Base-by-base conservation (phyloP, 2,888 invertebrate species). In the Scaeva pyrastri region DNA sequence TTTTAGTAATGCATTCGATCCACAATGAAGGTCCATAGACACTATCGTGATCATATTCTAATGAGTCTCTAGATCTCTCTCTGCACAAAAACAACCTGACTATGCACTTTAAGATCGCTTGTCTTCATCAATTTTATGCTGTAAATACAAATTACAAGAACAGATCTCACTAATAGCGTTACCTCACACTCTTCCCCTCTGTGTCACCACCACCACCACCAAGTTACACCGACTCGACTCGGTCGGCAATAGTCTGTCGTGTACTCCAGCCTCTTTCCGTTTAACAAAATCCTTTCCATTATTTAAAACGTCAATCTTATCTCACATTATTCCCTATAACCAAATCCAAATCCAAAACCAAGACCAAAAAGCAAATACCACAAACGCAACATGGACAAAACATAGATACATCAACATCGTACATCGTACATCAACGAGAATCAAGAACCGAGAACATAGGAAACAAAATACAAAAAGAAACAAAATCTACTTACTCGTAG, bases 281-380 rank as follows among this genome's bases (percentile, higher is more conserved):
- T 41, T 19, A 58, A 50, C 23, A 50, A 76, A 76, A 85, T 80
- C 80, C 76, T 85, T 84, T 81, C 48, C 68, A 80, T 85, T 76
- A 68, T 77, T 80, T 45, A 43, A 84, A 68, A 77, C 81, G 78
- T 78, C 82, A 81, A 78, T 86, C 52, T 71, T 82, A 77, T 77
- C 86, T 70, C 64, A 78, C 68, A 48, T 70, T n/a, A 55, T 55
- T 79, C 50, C 73, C 76, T 52, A 55, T 72, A 58, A 14, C n/a
- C n/a, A n/a, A n/a, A 62, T 85, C 70, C 60, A n/a, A n/a, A n/a
- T n/a, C n/a, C n/a, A n/a, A n/a, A n/a, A n/a, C 41, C 73, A 56
- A 74, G 56, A 77, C 19, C 62, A n/a, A 70, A 78, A 62, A 55
- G 66, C 64, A 52, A 58, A 58, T 26, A 58, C 43, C 26, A 52